Base-by-base conservation (phyloP, 2,888 invertebrate genomes). In the Amiota minor region DNA sequence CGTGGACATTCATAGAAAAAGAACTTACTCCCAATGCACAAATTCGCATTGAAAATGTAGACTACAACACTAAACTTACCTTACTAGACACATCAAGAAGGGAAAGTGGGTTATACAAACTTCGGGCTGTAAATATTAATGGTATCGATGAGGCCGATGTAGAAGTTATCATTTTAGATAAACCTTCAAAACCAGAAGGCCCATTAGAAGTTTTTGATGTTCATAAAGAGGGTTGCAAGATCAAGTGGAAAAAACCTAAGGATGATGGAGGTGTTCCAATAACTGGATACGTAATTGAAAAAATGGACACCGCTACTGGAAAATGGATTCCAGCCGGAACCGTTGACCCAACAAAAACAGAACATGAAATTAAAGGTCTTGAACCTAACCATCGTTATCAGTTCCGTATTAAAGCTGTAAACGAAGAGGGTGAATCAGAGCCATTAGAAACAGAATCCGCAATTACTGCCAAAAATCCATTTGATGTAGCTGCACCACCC, bases 341-440 rank as follows among this genome's bases (percentile, higher is more conserved):
- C 75, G 93, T 95, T 18, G 95, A 95, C 82, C 94, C 96, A 0
- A 95, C 95, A 69, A 94, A 94, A 84, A 93, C 94, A 0, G 95
- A 96, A 83, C 94, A 95, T 78, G 94, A 95, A 79, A 92, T 97
- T 46, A 87, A 90, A 90, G 98, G 98, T 59, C 92, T 99, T 14
- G 97, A 97, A 90, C 97, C 98, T 72, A 97, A 97, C 79, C 96
- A 97, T 89, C 96, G 97, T 75, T 99, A 99, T 91, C 96, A 98
- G 89, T 99, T 99, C 93, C 93, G 99, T 74, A 98, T 99, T 0
- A 97, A 96, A 87, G 99, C 99, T 9, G 93, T 97, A 11, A 99
- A 99, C 89, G 97, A 97, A 86, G 97, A 98, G 89, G 99, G 99
- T 6, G 97, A 97, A 89, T 98, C 98, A 0, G 98, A 98, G 84